phyloP scores from a whole-genome alignment of 2,888 invertebrate genomes.

The Latheticus oryzae region DNA sequence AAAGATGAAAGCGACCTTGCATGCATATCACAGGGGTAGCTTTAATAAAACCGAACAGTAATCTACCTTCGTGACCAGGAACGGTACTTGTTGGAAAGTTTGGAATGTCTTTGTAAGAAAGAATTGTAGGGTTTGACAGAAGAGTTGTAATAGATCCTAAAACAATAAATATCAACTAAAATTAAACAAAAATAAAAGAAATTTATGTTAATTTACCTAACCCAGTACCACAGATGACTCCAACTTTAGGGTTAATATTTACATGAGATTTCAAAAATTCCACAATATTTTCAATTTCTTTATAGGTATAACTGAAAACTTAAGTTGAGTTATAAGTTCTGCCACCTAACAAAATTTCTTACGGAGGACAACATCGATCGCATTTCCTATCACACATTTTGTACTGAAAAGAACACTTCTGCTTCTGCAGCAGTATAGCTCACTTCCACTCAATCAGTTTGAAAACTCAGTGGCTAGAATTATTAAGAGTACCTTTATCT shows the following conservation, averaged over 20 bases:
- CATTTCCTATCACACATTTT: too few relatives aligned
- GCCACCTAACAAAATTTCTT: too few relatives aligned
- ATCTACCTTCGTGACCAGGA: constrained; percentile 89
- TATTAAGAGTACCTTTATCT: too few relatives aligned
- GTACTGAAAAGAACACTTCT: too few relatives aligned
- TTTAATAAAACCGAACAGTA: constrained; percentile 89
- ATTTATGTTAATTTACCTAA: constrained; percentile 73
- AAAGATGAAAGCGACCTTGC: constrained; percentile 97
- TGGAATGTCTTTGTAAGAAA: constrained; percentile 92
- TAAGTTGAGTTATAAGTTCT: too few relatives aligned
- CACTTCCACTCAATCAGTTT: too few relatives aligned
- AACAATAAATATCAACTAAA: too few relatives aligned
- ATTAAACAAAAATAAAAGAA: too few relatives aligned
- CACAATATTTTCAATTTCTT: constrained; percentile 80
- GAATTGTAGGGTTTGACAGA: constrained; percentile 49
- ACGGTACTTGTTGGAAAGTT: constrained; percentile 95
- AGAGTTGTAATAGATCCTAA: constrained; percentile 5
- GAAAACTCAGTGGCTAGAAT: too few relatives aligned
- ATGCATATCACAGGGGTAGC: constrained; percentile 91
- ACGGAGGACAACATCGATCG: too few relatives aligned
- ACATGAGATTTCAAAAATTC: constrained; percentile 78
- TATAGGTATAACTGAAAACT: constrained; percentile 89
- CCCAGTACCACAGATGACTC: constrained; percentile 96
- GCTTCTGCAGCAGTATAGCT: too few relatives aligned
- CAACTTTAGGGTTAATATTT: constrained; percentile 81